These are phyloP conservation scores for Condylostylus longicornis DNA, from an alignment of 1,140 invertebrate genomes.

Conservation along the genomic window DNA sequence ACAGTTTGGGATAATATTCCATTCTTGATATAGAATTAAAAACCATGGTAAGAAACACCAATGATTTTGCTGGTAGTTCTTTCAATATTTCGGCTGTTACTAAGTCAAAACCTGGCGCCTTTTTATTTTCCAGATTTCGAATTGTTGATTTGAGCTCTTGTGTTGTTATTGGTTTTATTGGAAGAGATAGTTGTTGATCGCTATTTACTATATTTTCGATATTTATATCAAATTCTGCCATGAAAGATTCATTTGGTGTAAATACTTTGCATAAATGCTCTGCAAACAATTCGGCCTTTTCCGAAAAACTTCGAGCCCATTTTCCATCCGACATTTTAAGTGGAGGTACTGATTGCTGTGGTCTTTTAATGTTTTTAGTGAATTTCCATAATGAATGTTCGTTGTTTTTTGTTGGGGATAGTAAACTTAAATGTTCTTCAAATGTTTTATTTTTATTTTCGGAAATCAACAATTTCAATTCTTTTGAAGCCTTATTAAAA, in stretches of 20 bases:
- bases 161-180: slow-evolving; percentile 3
- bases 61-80: slow-evolving; percentile 7
- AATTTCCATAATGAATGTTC: slow-evolving; percentile 7
- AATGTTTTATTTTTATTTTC: slow-evolving; percentile 6
- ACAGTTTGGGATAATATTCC: slow-evolving; percentile 9
- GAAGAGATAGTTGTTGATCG: slow-evolving; percentile 3
- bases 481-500: no score
- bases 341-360: slow-evolving; percentile 4
- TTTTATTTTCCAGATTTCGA: slow-evolving; percentile 8
- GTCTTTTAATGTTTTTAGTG: slow-evolving; percentile 7
- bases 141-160: slow-evolving; percentile 10
- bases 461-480: no score
- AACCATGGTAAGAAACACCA: slow-evolving; percentile 5
- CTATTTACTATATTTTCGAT: slow-evolving; percentile 1
- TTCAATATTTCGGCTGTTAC: slow-evolving; percentile 6
- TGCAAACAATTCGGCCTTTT: slow-evolving; percentile 7
- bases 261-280: slow-evolving; percentile 6
- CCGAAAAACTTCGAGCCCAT: slow-evolving; percentile 4
- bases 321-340: not conserved
- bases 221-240: slow-evolving; percentile 1
- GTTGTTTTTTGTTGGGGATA: slow-evolving; percentile 4
- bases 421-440: slow-evolving; percentile 3
- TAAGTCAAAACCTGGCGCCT: slow-evolving; percentile 11
- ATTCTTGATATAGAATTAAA: slow-evolving; percentile 10
- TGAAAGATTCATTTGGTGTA: slow-evolving; percentile 2